Conservation (phyloP, 2,797 vertebrate genomes). For the Carapus acus region DNA sequence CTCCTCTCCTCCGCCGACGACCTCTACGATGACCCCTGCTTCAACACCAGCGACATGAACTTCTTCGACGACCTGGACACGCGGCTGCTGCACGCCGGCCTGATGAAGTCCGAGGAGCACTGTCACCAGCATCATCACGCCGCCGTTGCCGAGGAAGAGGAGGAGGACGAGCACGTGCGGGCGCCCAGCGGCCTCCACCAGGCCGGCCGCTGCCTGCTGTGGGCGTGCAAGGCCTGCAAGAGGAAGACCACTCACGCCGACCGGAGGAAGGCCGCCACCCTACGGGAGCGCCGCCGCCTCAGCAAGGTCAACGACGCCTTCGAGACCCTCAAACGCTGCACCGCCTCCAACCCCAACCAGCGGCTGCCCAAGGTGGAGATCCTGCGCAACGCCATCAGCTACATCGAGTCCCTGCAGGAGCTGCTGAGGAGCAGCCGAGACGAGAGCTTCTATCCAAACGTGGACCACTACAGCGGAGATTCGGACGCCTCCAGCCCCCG, state of each 20-base stretch:
- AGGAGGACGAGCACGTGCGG: slow-evolving; percentile 92
- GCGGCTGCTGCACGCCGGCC: slow-evolving; percentile 85
- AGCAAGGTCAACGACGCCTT: slow-evolving; percentile 97
- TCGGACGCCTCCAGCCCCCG: slow-evolving; percentile 94
- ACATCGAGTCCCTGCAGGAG: slow-evolving; percentile 93
- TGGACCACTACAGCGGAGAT: slow-evolving; percentile 93
- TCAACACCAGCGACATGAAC: slow-evolving; percentile 92
- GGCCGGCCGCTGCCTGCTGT: slow-evolving; percentile 91
- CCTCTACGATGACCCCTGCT: slow-evolving; percentile 95
- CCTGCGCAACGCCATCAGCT: slow-evolving; percentile 95
- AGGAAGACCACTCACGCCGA: slow-evolving; percentile 94
- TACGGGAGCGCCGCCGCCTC: slow-evolving; percentile 90
- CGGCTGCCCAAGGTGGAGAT: slow-evolving; percentile 97
- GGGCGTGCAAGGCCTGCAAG: slow-evolving; percentile 98
- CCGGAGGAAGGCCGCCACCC: slow-evolving; percentile 90
- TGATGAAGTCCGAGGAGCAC: slow-evolving; percentile 82
- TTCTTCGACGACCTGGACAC: slow-evolving; percentile 98
- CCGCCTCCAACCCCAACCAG: slow-evolving; percentile 92
- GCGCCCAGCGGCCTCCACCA: slow-evolving; percentile 86
- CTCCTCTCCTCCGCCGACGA: slow-evolving; percentile 83
- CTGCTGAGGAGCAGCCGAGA: slow-evolving; percentile 85
- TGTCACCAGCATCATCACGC: slow-evolving; percentile 68
- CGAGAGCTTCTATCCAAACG: slow-evolving; percentile 79
- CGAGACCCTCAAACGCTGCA: slow-evolving; percentile 94
- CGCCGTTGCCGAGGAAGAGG: slow-evolving; percentile 27